Evolutionary conservation across 2,888 invertebrate genomes (phyloP), one percentile per base, ranked within the genome.

Genomic region (Teleogryllus oceanicus): DNA sequence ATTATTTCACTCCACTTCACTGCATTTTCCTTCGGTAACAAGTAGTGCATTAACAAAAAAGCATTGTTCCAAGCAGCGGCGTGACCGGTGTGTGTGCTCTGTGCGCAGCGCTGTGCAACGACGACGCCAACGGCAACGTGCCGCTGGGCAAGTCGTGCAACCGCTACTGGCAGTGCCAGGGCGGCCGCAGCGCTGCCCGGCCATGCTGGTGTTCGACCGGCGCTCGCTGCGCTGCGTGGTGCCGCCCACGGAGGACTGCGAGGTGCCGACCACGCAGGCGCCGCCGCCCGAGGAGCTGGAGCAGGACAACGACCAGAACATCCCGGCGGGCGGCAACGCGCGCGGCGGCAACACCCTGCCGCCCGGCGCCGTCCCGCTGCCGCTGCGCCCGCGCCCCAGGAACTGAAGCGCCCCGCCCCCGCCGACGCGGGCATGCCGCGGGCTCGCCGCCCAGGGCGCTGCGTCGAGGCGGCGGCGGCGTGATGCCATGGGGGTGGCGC

Each of bases 81-180:
- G 37, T 37, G 37, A 37, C 37, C 5, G 37, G 37, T 37, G 37
- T 37, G 37, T 37, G 37, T 37, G 37, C 8, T 51, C n/a, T 49
- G 90, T 89, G 78, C 37, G 37, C 88, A 96, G 96, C 96, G 81
- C 92, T 96, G 79, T 96, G 96, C 88, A 96, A 96, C 86, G 95
- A 95, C 77, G 96, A 96, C 85, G 91, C 96, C 79, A 96, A 96
- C 87, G 96, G 96, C 82, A 96, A 96, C 87, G 96, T 96, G 16
- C 94, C 96, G 0, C 89, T 96, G 16, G 96, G 96, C 84, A 96
- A 96, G 87, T 96, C 96, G 79, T 96, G 96, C 90, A 96, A 96
- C 89, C 90, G 96, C 18, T 96, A 96, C 88, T 96, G 96, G 96
- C 95, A 96, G 86, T 96, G 96, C 86, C 96, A 96, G 86, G 96